Evolutionary conservation across 2,113 vertebrate species (phyloP), one percentile per base, ranked within the genome.

Genomic region (Budorcas taxicolor): DNA sequence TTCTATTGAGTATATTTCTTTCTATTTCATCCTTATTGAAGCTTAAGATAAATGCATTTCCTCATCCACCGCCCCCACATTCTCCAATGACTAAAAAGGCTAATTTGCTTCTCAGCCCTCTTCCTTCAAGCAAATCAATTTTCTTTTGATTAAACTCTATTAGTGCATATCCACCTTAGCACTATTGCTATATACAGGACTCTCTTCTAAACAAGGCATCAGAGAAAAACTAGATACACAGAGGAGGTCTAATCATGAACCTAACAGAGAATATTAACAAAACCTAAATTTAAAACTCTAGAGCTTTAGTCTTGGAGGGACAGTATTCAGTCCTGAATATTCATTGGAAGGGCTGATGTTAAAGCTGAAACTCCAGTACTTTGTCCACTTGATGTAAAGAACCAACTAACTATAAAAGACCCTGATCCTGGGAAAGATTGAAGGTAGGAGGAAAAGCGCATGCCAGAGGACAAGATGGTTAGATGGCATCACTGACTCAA

Each of bases 111-210:
- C 83, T 95, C 57, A 78, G 40, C 67, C 47, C 76, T 83, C 58
- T 81, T 96, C n/a, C 84, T 94, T 47, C 36, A 95, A 96, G 91
- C 47, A 83, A 91, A 95, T 97, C 97, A 96, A 80, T 97, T 71
- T 89, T 29, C 53, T 76, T 87, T 97, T 93, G 89, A 97, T 96
- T 97, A 96, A 97, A 84, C 31, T 83, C 45, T 60, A 45, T 87
- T 71, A 31, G 25, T 36, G 36, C 89, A 45, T 84, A 94, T 36
- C 92, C 92, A 25, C 62, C n/a, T 78, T 92, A 50, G 90, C 67
- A 74, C 53, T 33, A 40, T 19, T 55, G 29, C 57, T 92, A 81
- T 89, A 58, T 82, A 47, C 16, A 71, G 64, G 55, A 52, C 53
- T 86, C 21, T 43, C 7, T 36, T 21, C 58, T 71, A 87, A 92